Conservation (phyloP, 2,113 vertebrate species). For the Engraulis encrasicolus region DNA sequence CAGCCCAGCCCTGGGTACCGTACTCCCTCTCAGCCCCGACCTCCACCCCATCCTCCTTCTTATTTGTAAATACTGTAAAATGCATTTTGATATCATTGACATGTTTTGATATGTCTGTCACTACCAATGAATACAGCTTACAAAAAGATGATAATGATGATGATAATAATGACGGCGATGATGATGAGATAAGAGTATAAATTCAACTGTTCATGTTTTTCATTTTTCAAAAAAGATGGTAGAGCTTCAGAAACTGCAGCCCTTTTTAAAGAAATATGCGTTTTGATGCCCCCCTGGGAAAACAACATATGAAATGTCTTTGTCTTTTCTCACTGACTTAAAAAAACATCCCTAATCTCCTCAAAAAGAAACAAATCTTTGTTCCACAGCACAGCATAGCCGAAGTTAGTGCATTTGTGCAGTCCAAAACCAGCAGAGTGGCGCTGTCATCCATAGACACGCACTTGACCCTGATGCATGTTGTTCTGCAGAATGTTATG, state of each 20-base stretch:
- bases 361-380: too few species aligned
- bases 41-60: conserved; percentile 48
- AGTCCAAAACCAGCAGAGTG: neutral
- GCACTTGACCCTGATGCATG: neutral
- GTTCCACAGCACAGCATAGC: neutral
- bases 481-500: neutral
- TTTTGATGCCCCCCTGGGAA: neutral
- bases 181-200: conserved; percentile 24
- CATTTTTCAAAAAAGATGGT: conserved; percentile 55
- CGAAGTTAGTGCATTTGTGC: neutral
- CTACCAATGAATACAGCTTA: conserved; percentile 76
- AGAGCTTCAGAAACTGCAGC: conserved; percentile 17
- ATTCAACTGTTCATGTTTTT: conserved; percentile 46
- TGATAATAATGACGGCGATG: too few species aligned
- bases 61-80: conserved; percentile 82
- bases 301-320: neutral
- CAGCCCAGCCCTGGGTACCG: too few species aligned
- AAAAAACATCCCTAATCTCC: neutral
- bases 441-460: neutral
- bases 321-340: neutral
- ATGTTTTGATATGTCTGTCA: conserved; percentile 83
- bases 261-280: neutral
- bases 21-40: conserved; percentile 54
- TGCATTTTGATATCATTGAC: conserved; percentile 85
- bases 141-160: conserved; percentile 66